phyloP scores from a whole-genome alignment of 1,140 invertebrate species.

The Metaphire vulgaris region DNA sequence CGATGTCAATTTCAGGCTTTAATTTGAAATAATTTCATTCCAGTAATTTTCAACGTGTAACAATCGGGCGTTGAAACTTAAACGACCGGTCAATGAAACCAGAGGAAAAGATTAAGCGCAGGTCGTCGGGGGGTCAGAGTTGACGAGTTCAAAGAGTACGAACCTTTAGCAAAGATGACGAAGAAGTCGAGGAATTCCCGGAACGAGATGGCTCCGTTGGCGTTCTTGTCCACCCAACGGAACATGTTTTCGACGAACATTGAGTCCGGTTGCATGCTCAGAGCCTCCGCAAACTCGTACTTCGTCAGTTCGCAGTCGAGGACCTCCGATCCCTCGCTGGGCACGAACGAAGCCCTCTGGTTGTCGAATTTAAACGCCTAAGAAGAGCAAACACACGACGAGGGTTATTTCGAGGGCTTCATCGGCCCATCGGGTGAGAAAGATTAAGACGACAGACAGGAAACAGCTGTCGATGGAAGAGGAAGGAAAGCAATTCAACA shows the following conservation, averaged over 20 bases:
- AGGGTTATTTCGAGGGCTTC: no score
- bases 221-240: conserved; percentile 92
- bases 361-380: background rate
- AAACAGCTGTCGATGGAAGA: no score
- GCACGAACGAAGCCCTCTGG: background rate
- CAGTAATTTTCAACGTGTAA: no score
- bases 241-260: conserved; percentile 99
- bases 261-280: conserved; percentile 92
- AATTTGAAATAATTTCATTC: no score
- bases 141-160: no score
- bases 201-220: conserved; percentile 91
- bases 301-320: conserved; percentile 16
- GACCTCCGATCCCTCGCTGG: background rate
- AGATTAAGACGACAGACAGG: no score
- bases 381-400: no score
- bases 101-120: background rate
- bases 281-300: conserved; percentile 59
- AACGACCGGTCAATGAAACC: background rate
- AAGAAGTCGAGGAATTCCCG: conserved; percentile 96
- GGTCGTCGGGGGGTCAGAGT: background rate
- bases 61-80: no score
- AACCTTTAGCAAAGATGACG: conserved; percentile 65
- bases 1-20: no score
- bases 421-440: no score
- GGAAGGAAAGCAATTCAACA: no score